phyloP scores from a whole-genome alignment of 1,140 invertebrate genomes.

The Nasonia giraulti region DNA sequence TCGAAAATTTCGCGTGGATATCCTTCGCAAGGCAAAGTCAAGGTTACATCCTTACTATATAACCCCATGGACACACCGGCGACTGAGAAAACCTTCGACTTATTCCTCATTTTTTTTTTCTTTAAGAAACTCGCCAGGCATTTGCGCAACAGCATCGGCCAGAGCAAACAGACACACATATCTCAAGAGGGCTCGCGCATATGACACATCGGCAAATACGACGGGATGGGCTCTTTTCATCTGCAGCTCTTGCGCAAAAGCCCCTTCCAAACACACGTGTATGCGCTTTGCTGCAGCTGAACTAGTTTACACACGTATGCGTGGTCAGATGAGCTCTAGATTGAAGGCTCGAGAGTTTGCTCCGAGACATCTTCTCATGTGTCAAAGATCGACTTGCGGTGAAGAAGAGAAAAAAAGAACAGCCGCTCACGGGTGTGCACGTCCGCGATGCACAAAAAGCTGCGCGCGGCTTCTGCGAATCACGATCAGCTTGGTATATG shows the following conservation, averaged over 20 bases:
- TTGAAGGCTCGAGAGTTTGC: no score
- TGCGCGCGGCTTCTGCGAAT: slow-evolving; percentile 16
- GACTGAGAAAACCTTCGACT: background rate
- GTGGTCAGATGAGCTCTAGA: no score
- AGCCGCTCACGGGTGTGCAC: background rate
- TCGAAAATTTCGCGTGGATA: no score
- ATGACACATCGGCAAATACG: slow-evolving; percentile 35
- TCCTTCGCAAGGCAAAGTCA: no score
- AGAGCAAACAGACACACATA: slow-evolving; percentile 38
- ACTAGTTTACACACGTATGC: background rate
- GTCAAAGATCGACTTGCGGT: no score
- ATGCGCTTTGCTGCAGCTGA: background rate
- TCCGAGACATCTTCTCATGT: no score
- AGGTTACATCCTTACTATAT: no score
- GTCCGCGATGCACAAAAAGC: slow-evolving; percentile 15
- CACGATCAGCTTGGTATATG: slow-evolving; percentile 14
- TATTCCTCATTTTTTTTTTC: background rate
- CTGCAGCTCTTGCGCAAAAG: background rate
- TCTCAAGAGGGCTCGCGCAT: background rate
- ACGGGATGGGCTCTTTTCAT: background rate
- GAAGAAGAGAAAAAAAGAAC: no score
- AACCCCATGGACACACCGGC: no score
- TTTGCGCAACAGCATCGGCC: slow-evolving; percentile 13
- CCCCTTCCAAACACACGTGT: background rate
- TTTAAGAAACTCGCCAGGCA: background rate